Base-by-base conservation (phyloP, 2,888 invertebrate genomes). In the Cyclophora albipunctata region DNA sequence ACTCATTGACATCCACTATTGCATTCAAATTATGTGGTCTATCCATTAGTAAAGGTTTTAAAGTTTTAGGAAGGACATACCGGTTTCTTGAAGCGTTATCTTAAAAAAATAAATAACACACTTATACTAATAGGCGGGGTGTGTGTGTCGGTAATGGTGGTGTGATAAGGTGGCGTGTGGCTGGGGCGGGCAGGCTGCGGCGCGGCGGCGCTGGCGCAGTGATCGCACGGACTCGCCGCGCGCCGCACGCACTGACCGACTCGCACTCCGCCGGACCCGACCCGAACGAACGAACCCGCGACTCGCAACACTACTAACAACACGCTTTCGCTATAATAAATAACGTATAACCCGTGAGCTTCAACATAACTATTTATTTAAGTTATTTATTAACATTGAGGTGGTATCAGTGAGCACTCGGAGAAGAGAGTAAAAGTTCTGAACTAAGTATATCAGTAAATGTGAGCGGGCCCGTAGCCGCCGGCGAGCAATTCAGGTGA, bases 221-320 rank as follows among this genome's bases (percentile, higher is more conserved):
- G 76, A 75, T 77, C 84, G 81, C 83, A 75, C 85, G 84, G 80
- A 73, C 79, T 73, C 70, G 73, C 58, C 64, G 63, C 69, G 78
- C 72, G 71, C 64, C 68, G 66, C 73, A 78, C 81, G 77, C 62
- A 50, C 57, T 57, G 50, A 59, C 45, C 60, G 69, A 43, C 34
- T 33, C 34, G 33, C 34, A 75, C 75, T 69, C 76, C 80, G 81
- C 75, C 75, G 78, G 75, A 71, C 51, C 69, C 70, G 66, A 69
- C 73, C 73, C 83, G 76, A 82, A 84, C 84, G 84, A 84, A 81
- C 81, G 82, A 82, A 72, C 69, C 67, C 73, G 75, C 81, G 72
- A 74, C 73, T 63, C 67, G 67, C 64, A 59, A 59, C 62, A 64
- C 62, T 20, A 69, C 74, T 77, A 81, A 81, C 72, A 73, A 67